Evolutionary conservation across 1,140 invertebrate genomes (phyloP).

Genomic region (Drosophila nigromelanica): DNA sequence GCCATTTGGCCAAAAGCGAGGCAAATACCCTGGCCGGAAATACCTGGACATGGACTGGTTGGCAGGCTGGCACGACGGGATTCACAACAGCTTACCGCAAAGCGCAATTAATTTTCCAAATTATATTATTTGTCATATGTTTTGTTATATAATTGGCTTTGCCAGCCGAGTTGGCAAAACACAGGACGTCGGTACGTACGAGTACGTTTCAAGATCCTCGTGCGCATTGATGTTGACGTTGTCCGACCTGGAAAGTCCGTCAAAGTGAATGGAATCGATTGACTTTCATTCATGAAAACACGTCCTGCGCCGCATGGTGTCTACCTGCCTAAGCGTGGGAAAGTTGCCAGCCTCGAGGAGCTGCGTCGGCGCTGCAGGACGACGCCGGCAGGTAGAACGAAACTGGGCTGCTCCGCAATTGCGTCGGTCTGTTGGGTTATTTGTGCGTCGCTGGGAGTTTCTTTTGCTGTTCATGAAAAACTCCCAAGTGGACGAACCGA

Average conservation of each 20-base stretch:
- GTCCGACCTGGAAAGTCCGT: constrained; percentile 27
- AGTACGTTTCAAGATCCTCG: not conserved
- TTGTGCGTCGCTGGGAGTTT: constrained; percentile 63
- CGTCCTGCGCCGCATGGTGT: constrained; percentile 35
- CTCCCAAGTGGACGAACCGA: constrained; percentile 54
- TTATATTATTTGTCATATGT: constrained; percentile 75
- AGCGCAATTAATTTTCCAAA: constrained; percentile 77
- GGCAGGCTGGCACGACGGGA: constrained; percentile 17
- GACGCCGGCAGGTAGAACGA: constrained; percentile 49
- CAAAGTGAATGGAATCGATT: constrained; percentile 58
- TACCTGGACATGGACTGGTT: constrained; percentile 23
- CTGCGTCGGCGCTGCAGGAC: constrained; percentile 3
- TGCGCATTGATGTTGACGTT: constrained; percentile 54
- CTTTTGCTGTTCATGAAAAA: constrained; percentile 42
- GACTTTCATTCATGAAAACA: constrained; percentile 73
- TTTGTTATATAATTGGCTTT: constrained; percentile 82
- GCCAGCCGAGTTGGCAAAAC: constrained; percentile 61
- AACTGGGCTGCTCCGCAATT: constrained; percentile 79
- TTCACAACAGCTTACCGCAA: constrained; percentile 65
- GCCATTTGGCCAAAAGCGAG: not conserved
- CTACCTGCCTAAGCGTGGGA: constrained; percentile 79
- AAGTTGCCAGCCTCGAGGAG: constrained; percentile 43
- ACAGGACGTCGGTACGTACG: constrained; percentile 32
- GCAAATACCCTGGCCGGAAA: constrained; percentile 48
- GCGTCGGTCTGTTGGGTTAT: constrained; percentile 72